phyloP scores from a whole-genome alignment of 2,113 vertebrate species.

The Microtus montanus region DNA sequence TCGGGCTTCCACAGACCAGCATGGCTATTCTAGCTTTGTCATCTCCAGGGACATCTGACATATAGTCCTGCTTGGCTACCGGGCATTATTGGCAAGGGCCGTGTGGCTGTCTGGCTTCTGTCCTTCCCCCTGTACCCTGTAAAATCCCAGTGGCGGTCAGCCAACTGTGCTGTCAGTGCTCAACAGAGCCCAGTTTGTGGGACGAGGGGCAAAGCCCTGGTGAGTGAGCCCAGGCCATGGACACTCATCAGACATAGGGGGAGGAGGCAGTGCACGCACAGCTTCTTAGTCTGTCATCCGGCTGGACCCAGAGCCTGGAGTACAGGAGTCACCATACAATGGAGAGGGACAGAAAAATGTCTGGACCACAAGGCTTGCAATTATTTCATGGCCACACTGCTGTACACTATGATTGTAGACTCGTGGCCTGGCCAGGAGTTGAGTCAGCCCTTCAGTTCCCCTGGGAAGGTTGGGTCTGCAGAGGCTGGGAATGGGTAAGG shows the following conservation, averaged over 20 bases:
- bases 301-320: background rate
- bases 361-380: background rate
- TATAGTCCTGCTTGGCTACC: fast-evolving
- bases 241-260: background rate
- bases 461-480: background rate
- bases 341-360: background rate
- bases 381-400: background rate
- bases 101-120: fast-evolving
- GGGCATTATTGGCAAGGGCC: background rate
- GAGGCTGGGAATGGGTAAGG: background rate
- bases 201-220: fast-evolving
- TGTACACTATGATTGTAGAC: background rate
- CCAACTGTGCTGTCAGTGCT: background rate
- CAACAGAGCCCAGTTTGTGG: background rate
- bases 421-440: background rate
- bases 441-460: background rate
- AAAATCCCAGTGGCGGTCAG: background rate
- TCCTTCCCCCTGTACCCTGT: background rate
- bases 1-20: background rate
- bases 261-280: fast-evolving
- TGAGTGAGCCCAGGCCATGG: fast-evolving
- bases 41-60: background rate
- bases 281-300: fast-evolving
- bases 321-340: fast-evolving
- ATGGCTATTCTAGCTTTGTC: background rate